phyloP scores from a whole-genome alignment of 2,113 vertebrate genomes.

The Notothenia rossii region DNA sequence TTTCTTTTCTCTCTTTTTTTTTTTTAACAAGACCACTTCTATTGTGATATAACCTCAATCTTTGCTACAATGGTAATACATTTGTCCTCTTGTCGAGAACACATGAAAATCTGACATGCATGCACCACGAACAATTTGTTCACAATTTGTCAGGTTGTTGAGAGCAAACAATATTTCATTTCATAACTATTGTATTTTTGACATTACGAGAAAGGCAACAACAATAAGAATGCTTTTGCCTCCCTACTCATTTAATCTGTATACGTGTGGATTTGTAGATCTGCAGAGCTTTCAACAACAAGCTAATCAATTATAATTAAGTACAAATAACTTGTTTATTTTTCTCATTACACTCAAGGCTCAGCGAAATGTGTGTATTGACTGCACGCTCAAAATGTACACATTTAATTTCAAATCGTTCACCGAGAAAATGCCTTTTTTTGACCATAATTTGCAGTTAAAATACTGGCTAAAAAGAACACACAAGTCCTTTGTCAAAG shows the following conservation, averaged over 20 bases:
- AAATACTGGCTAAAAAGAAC: conserved; percentile 5
- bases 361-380: conserved; percentile 36
- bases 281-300: conserved; percentile 41
- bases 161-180: conserved; percentile 46
- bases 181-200: conserved; percentile 26
- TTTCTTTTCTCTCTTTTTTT: conserved; percentile 5
- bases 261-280: conserved; percentile 29
- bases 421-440: conserved; percentile 27
- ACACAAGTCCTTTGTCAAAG: background rate
- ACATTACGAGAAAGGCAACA: conserved; percentile 57
- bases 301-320: conserved; percentile 59
- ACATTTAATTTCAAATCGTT: conserved; percentile 28
- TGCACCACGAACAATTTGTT: conserved; percentile 44
- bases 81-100: conserved; percentile 54
- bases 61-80: conserved; percentile 51
- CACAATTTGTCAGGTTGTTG: conserved; percentile 31
- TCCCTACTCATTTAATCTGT: conserved; percentile 17
- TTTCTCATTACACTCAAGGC: conserved; percentile 34
- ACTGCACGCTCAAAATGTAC: conserved; percentile 42
- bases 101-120: conserved; percentile 51
- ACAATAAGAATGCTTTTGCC: conserved; percentile 48
- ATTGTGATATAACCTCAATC: conserved; percentile 52
- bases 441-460: conserved; percentile 14
- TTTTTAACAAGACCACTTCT: conserved; percentile 51
- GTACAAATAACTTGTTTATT: conserved; percentile 41